phyloP scores from a whole-genome alignment of 2,797 vertebrate genomes.

The Sus cebifrons region DNA sequence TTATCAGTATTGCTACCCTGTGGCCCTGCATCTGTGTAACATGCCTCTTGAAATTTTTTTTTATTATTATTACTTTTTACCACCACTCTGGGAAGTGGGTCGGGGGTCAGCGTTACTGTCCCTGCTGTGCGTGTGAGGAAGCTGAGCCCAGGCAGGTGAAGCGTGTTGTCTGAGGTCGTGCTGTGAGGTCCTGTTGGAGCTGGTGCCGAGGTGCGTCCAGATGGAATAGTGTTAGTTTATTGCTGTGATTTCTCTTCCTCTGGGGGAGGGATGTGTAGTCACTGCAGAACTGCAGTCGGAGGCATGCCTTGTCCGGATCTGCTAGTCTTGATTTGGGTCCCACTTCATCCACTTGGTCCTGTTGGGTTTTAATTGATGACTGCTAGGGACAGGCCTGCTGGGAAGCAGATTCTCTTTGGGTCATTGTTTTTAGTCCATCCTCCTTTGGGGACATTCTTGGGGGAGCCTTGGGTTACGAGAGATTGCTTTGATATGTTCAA shows the following conservation, averaged over 20 bases:
- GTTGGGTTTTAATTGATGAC: conserved; percentile 80
- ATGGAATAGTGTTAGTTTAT: conserved; percentile 68
- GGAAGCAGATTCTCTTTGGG: conserved; percentile 79
- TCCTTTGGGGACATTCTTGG: conserved; percentile 80
- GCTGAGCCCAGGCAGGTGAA: conserved; percentile 66
- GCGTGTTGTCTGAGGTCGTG: not conserved
- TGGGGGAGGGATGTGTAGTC: conserved; percentile 56
- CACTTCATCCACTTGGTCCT: conserved; percentile 66
- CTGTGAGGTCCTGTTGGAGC: conserved; percentile 23
- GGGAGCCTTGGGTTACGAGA: conserved; percentile 79
- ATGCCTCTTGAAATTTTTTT: conserved; percentile 45
- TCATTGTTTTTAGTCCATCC: conserved; percentile 83
- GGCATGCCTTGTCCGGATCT: conserved; percentile 53
- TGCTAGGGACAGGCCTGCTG: conserved; percentile 65
- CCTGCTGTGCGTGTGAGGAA: conserved; percentile 43
- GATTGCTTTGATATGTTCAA: conserved; percentile 87
- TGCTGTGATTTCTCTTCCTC: conserved; percentile 74
- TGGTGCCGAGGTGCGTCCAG: conserved; percentile 12
- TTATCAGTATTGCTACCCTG: conserved; percentile 47
- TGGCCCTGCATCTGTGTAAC: conserved; percentile 45
- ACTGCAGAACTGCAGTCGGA: conserved; percentile 43
- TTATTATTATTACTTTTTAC: conserved; percentile 31
- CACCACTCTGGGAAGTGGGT: conserved; percentile 46
- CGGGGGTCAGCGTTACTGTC: conserved; percentile 53
- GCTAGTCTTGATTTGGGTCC: conserved; percentile 52